These are phyloP conservation scores for Tretioscincus oriximinensis DNA, from an alignment of 2,113 vertebrate species.

Conservation along the genomic window DNA sequence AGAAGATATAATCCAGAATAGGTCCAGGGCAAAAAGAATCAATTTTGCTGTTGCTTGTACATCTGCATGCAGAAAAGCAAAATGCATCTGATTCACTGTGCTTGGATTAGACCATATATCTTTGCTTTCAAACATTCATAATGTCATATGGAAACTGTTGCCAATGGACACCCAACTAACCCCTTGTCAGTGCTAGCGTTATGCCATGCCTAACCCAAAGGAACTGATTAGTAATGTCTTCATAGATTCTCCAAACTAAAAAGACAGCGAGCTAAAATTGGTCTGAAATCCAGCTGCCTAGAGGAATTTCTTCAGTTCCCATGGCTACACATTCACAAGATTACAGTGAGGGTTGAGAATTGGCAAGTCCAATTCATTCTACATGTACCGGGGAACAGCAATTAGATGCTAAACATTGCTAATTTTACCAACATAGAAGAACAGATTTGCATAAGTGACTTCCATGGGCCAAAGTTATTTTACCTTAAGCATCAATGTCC, in stretches of 20 bases:
- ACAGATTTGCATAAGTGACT: background rate
- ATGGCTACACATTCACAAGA: background rate
- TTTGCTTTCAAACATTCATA: background rate
- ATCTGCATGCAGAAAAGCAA: background rate
- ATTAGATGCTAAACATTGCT: constrained; percentile 14
- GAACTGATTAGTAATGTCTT: constrained; percentile 7
- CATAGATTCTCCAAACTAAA: background rate
- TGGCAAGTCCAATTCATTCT: background rate
- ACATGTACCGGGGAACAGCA: background rate
- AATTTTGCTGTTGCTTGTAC: no score
- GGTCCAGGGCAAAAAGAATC: no score
- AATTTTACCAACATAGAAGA: background rate
- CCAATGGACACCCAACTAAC: background rate
- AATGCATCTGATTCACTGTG: background rate
- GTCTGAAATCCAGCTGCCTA: background rate
- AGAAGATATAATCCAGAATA: no score
- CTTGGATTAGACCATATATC: background rate
- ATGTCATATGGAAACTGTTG: background rate
- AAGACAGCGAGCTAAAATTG: background rate
- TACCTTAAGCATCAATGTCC: background rate
- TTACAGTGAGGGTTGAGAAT: background rate
- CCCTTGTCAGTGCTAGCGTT: background rate
- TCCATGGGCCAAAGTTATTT: background rate
- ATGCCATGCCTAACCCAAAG: background rate
- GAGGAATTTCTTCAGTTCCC: background rate